Conservation (phyloP, 2,113 vertebrate genomes). For the Oreochromis spilurus region DNA sequence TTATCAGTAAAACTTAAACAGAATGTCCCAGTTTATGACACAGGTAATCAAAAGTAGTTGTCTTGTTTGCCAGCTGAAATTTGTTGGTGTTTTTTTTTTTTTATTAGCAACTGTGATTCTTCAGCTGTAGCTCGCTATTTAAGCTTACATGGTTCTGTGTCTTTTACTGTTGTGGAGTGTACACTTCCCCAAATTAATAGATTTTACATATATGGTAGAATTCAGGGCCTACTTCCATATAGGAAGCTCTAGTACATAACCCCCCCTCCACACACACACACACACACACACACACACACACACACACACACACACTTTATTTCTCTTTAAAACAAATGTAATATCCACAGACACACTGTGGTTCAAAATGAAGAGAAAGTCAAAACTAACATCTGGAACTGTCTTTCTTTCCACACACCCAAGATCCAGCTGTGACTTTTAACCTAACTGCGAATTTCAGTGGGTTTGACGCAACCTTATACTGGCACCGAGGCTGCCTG, state of each 20-base stretch:
- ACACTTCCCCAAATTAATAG: not conserved
- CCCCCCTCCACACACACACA: not conserved
- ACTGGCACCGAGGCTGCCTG: constrained; percentile 72
- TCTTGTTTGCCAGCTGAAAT: not conserved
- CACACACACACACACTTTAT: not conserved
- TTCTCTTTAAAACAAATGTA: not conserved
- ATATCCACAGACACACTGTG: not conserved
- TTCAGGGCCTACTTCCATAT: not conserved
- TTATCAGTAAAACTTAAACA: not conserved
- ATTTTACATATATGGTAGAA: not conserved
- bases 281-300: not conserved
- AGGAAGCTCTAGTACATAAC: not conserved
- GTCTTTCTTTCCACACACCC: not conserved
- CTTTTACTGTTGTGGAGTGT: not conserved
- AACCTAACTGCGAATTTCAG: constrained; percentile 69
- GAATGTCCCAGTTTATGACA: not conserved
- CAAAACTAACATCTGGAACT: not conserved
- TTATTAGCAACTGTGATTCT: not conserved
- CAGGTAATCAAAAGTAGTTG: not conserved
- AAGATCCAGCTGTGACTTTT: constrained; percentile 26
- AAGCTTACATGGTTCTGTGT: not conserved
- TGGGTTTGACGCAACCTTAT: constrained; percentile 67
- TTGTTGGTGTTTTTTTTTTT: not conserved
- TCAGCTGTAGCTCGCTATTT: not conserved
- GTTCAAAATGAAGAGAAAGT: not conserved